Base-by-base conservation (phyloP, 2,888 invertebrate genomes). In the Periphyllus acericola region DNA sequence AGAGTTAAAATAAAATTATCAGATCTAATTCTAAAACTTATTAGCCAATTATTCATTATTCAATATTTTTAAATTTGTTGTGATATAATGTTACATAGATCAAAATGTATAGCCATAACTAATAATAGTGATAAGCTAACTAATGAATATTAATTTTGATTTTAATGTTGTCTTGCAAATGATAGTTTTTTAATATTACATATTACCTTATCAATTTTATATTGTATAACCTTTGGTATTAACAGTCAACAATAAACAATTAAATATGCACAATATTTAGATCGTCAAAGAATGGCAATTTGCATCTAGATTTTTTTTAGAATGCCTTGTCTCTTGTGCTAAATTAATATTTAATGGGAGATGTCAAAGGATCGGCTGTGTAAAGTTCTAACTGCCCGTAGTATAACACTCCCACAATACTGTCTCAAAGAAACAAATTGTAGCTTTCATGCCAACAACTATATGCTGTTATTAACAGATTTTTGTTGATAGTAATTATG, bases 321-420 rank as follows among this genome's bases (percentile, higher is more conserved):
- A 40, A 72, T 80, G 80, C 80, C 72, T 74, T 80, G 86, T 86
- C 86, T 72, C 4, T 86, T 80, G 72, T 86, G 86, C 79, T 9
- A 86, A 72, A 86, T 80, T 86, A 86, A 34, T 36, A 55, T 32
- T 86, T 3, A 86, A 80, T 86, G 71, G 80, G 80, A 86, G 86
- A 29, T 86, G 79, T 86, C 72, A 86, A 86, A 80, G 86, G 86
- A 86, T 86, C 86, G 86, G 86, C 86, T 80, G 86, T 86, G 3
- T 86, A 32, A 86, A 86, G 86, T 72, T 79, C 8, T 40, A 86
- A 80, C 86, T 80, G 80, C 80, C 80, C 80, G 86, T 86, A 86
- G 80, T 86, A 86, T 86, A 86, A 86, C 86, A 86, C 86, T 86
- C 34, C 86, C 71, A 86, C 86, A 86, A 19, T 78, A 60, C 72